A percentile compares a stretch with the other conserved stretches of the same genome.
These are phyloP conservation scores for Ceratina calcarata DNA, from an alignment of 1,140 invertebrate genomes.

Conservation along the genomic window DNA sequence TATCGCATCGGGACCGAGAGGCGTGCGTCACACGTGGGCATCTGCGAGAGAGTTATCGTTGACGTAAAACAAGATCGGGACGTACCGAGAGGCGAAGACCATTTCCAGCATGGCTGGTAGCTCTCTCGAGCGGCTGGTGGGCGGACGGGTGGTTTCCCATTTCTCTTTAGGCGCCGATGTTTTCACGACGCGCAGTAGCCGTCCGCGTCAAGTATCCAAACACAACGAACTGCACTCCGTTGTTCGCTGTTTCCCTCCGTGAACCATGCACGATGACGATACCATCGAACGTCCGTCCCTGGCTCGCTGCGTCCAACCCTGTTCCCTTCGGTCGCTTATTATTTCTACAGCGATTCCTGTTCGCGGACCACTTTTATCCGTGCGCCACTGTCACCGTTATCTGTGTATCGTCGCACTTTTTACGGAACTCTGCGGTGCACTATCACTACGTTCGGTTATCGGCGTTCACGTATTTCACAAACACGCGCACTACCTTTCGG, in stretches of 20 bases:
- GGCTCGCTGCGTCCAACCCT: background rate
- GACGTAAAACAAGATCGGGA: conserved; percentile 55
- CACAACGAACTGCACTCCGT: conserved; percentile 56
- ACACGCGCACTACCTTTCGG: background rate
- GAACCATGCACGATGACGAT: conserved; percentile 32
- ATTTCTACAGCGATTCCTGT: background rate
- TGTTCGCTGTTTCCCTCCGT: conserved; percentile 59
- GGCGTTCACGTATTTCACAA: background rate
- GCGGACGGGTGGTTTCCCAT: conserved; percentile 87
- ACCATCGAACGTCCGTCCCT: conserved; percentile 22
- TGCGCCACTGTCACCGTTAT: background rate
- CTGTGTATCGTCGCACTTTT: background rate
- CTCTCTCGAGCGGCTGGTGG: conserved; percentile 85
- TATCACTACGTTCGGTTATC: background rate
- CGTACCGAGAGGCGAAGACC: conserved; percentile 78
- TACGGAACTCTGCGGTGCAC: background rate
- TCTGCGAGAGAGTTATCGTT: conserved; percentile 40
- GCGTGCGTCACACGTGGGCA: conserved; percentile 46
- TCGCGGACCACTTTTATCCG: background rate
- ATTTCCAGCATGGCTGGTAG: conserved; percentile 75
- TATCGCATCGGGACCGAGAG: conserved; percentile 11
- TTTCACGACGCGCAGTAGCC: conserved; percentile 72
- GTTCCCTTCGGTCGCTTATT: background rate
- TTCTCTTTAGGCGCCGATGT: conserved; percentile 66
- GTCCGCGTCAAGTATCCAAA: conserved; percentile 62